Conservation (phyloP, 2,797 vertebrate species). For the Danio jaintianensis region DNA sequence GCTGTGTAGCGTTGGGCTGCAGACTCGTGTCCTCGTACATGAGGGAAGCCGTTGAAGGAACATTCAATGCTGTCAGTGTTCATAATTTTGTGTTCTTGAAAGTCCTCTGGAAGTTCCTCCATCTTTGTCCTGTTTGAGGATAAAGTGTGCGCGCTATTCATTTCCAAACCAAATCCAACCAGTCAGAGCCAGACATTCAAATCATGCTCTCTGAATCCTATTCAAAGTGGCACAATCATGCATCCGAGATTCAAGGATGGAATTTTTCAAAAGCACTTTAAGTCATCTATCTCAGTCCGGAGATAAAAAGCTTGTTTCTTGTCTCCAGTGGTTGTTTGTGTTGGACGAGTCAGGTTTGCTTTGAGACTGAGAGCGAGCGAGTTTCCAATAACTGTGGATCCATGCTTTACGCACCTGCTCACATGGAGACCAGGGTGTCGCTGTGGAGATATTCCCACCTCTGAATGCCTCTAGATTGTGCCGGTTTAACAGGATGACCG, state of each 20-base stretch:
- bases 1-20: conserved; percentile 86
- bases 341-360: conserved; percentile 35
- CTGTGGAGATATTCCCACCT: conserved; percentile 73
- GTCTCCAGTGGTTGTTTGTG: conserved; percentile 40
- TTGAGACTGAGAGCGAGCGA: conserved; percentile 33
- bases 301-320: conserved; percentile 14
- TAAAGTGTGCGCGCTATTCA: conserved; percentile 38
- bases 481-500: conserved; percentile 19
- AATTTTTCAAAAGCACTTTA: neutral
- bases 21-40: conserved; percentile 78
- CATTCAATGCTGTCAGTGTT: conserved; percentile 66
- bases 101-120: conserved; percentile 65
- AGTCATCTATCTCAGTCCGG: conserved; percentile 3
- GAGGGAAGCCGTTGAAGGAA: conserved; percentile 47
- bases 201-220: conserved; percentile 7
- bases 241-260: conserved; percentile 23
- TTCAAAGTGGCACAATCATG: conserved; percentile 47
- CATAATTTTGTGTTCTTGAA: conserved; percentile 67
- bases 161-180: conserved; percentile 33
- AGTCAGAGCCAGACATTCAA: conserved; percentile 12
- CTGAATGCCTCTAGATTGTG: conserved; percentile 45
- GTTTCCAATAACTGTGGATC: conserved; percentile 57
- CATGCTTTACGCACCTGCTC: conserved; percentile 75
- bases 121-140: conserved; percentile 65
- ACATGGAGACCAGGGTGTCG: conserved; percentile 74